Conservation (phyloP, 2,113 vertebrate species). For the Lanius collurio region DNA sequence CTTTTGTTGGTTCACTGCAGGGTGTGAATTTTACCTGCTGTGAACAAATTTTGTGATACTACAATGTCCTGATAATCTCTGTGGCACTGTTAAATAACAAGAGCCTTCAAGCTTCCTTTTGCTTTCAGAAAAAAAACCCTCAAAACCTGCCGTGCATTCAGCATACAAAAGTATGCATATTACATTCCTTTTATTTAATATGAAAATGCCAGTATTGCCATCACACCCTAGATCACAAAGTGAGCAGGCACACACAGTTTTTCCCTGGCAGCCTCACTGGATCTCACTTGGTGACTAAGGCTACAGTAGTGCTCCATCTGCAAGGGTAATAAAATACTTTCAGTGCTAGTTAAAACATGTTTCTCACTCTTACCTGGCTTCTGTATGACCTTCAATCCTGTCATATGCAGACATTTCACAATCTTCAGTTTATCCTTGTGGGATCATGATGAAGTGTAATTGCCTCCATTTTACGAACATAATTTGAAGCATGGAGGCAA, state of each 20-base stretch:
- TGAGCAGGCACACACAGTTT: not conserved
- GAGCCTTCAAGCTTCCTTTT: not conserved
- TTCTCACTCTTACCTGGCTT: not conserved
- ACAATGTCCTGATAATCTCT: not conserved
- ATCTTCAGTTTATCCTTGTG: not conserved
- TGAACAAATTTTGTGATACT: not conserved
- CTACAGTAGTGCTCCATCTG: not conserved
- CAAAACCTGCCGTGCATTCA: not conserved
- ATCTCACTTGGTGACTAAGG: not conserved
- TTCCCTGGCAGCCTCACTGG: not conserved
- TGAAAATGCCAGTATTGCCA: not conserved
- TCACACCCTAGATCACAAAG: not conserved
- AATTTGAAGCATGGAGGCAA: not conserved
- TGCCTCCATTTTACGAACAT: not conserved
- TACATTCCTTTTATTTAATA: not conserved
- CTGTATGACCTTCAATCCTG: not conserved
- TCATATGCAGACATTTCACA: not conserved
- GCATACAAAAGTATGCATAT: not conserved
- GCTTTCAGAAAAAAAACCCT: accelerated
- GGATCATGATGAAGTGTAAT: not conserved
- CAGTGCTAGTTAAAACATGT: not conserved
- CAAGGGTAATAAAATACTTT: not conserved
- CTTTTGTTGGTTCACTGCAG: not conserved
- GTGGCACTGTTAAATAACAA: not conserved
- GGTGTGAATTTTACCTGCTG: not conserved